Evolutionary conservation across 1,140 invertebrate genomes (phyloP), one percentile per base, ranked within the genome.

Genomic region (Sminthurides bifidus): DNA sequence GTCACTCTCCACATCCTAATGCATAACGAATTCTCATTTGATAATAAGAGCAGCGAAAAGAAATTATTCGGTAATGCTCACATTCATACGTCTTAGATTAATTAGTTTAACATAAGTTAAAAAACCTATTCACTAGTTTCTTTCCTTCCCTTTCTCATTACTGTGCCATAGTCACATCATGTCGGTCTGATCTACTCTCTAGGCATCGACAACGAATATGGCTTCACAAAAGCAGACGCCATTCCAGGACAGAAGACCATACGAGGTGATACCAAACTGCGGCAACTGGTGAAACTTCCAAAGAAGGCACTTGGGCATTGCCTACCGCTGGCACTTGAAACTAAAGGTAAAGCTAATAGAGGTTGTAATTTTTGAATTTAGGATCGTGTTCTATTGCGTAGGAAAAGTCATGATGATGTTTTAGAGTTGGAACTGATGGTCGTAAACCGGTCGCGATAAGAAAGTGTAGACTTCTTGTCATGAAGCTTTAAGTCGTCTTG

Each of bases 1-100:
- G 81, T 89, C 52, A 83, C 77, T 0, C 70, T 93, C 1, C 89
- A 92, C 67, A 81, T 92, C 29, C 68, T 93, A 5, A 85, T 87
- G 76, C 79, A 87, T 59, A 79, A 79, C 4, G 82, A 86, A 53
- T 87, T 89, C 64, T 73, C 75, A 31, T 74, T 84, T 38, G 78
- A 81, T 19, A 85, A 85, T 66, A 75, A 77, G 50, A 76, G 78
- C 38, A 73, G 81, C 4, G 76, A 77, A 40, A 85, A 84, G 66
- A 80, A 81, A 61, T 78, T 88, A 56, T 87, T 82, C 61, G 86
- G 87, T 73, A 68, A 79, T 57, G 31, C 54, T 46, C 29, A 24
- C n/a, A n/a, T 26, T 52, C n/a, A 19, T 51, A 26, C 23, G 14
- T 63, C 12, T 26, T 31, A n/a, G 33, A 27, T 23, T 3, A 24